Evolutionary conservation across 1,140 invertebrate species (phyloP), one percentile per base, ranked within the genome.

Genomic region (Pogonomyrmex barbatus): DNA sequence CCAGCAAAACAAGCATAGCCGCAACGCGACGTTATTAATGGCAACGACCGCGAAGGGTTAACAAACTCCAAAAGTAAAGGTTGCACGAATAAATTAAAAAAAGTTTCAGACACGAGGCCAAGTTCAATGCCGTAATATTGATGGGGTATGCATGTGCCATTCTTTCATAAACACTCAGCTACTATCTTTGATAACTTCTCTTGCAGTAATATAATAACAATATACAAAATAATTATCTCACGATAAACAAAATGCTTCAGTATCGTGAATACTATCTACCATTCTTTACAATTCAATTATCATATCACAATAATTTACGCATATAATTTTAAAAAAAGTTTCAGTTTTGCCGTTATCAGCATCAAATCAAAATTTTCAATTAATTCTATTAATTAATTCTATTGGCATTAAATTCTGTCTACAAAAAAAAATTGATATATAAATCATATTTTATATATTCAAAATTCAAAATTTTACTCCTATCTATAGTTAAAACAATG

Each of bases 11-110:
- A 81, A 81, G 63, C 63, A 54, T 62, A 45, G 77, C 62, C 60
- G 62, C 77, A 58, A 36, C 65, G 50, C 65, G 78, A 81, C 36
- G 78, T 39, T 70, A 24, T 39, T 83, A 70, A 56, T 60, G 79
- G 79, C 67, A 82, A 82, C 36, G 42, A 83, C 79, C 79, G 79
- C 79, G 10, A 83, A 83, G 68, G 68, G 68, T 73, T 83, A 83
- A 83, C 68, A 79, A 85, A 78, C 70, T 17, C 58, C 56, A 65
- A 33, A 73, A 56, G 47, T 47, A 54, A 70, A 70, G 83, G 71
- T 82, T 87, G 71, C 54, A 85, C 86, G 89, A 93, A 93, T 91
- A 91, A 93, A 92, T 93, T 93, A 93, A 93, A 93, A 93, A 93
- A 93, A 93, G 65, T 91, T 91, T 84, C 89, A 91, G 91, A 91